These are phyloP conservation scores for Trinectes maculatus DNA, from an alignment of 2,113 vertebrate species.

Conservation along the genomic window DNA sequence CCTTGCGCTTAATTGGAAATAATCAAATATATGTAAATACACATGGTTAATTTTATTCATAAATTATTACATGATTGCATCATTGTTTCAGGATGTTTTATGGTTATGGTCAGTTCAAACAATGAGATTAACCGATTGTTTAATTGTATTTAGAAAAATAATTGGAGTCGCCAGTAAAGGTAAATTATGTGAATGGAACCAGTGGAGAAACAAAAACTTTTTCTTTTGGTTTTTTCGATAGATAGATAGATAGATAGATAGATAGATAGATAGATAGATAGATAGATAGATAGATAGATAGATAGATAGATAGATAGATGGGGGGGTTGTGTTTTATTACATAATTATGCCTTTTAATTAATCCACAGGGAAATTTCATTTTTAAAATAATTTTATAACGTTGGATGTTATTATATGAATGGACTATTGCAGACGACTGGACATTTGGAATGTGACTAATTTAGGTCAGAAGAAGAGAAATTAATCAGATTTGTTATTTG, in stretches of 20 bases:
- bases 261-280: too few relatives aligned
- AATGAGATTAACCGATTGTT: too few relatives aligned
- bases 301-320: too few relatives aligned
- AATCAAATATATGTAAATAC: constrained; percentile 18
- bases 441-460: not conserved
- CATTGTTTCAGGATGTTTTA: constrained; percentile 12
- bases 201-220: not conserved
- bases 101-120: not conserved
- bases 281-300: too few relatives aligned
- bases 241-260: not conserved
- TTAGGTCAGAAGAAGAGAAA: not conserved
- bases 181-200: not conserved
- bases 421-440: not conserved
- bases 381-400: not conserved
- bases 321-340: too few relatives aligned
- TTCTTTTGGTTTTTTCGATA: too few relatives aligned
- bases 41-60: constrained; percentile 17
- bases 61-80: constrained; percentile 24
- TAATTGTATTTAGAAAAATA: constrained; percentile 5
- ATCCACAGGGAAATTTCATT: too few relatives aligned
- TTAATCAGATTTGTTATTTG: not conserved
- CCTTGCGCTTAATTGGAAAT: constrained; percentile 39
- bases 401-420: too few relatives aligned
- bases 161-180: not conserved
- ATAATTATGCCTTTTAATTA: too few relatives aligned